phyloP scores from a whole-genome alignment of 2,797 vertebrate genomes.

The Pitangus sulphuratus region DNA sequence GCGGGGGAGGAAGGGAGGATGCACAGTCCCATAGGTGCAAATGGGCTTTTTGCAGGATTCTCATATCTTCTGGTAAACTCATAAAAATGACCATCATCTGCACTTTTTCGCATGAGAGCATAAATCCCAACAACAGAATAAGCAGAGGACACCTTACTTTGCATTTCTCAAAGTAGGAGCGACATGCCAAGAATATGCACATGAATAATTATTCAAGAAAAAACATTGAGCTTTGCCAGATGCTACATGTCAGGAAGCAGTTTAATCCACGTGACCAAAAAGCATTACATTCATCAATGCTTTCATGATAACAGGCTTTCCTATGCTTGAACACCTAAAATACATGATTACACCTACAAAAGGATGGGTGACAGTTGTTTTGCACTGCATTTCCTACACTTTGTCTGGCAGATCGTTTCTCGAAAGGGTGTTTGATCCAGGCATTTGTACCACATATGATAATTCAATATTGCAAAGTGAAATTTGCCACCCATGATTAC shows the following conservation, averaged over 20 bases:
- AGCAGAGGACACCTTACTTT: constrained; percentile 38
- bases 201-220: constrained; percentile 28
- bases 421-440: constrained; percentile 16
- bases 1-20: neutral
- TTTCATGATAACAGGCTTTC: constrained; percentile 44
- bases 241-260: constrained; percentile 5
- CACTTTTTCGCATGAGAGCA: neutral
- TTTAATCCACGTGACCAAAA: constrained; percentile 51
- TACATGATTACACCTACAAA: constrained; percentile 15
- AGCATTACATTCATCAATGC: neutral
- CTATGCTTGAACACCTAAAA: constrained; percentile 25
- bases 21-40: neutral
- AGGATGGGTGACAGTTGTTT: constrained; percentile 15
- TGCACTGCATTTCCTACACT: constrained; percentile 31
- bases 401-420: constrained; percentile 44
- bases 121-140: constrained; percentile 10
- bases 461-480: constrained; percentile 41
- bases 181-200: constrained; percentile 12
- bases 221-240: constrained; percentile 31
- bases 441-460: constrained; percentile 6
- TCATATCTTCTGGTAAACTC: neutral
- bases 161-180: constrained; percentile 48
- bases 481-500: constrained; percentile 25
- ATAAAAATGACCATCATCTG: neutral
- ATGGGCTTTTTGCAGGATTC: neutral